Percentiles rank a stretch among this genome's conserved stretches.
phyloP scores from a whole-genome alignment of 2,888 invertebrate genomes.

The Drosophila merina region DNA sequence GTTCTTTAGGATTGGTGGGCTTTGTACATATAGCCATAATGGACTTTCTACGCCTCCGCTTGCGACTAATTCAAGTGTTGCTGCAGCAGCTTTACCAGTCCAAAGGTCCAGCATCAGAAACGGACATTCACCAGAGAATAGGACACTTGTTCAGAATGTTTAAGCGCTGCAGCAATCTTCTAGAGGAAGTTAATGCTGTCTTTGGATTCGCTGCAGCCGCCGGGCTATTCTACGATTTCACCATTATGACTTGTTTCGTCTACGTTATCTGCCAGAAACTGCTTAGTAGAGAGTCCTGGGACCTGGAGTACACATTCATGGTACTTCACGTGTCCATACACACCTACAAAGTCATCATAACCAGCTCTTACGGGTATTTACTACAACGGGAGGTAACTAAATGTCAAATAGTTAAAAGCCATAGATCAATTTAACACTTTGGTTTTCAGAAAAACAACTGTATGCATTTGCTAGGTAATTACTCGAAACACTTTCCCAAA shows the following conservation, averaged over 20 bases:
- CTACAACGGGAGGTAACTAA: conserved; percentile 71
- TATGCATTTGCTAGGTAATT: conserved; percentile 56
- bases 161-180: conserved; percentile 63
- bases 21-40: conserved; percentile 72
- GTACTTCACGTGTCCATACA: conserved; percentile 65
- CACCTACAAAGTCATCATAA: conserved; percentile 72
- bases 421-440: not conserved
- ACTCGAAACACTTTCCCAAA: conserved; percentile 46
- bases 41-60: conserved; percentile 79
- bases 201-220: conserved; percentile 57
- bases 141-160: conserved; percentile 46
- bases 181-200: conserved; percentile 66
- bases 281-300: conserved; percentile 43
- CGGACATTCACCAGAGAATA: conserved; percentile 38
- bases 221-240: conserved; percentile 78
- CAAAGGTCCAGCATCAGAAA: not conserved
- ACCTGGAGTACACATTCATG: conserved; percentile 63
- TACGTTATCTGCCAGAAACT: conserved; percentile 78
- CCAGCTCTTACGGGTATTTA: conserved; percentile 68
- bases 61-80: conserved; percentile 68
- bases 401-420: not conserved
- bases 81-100: conserved; percentile 49
- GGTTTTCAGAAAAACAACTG: conserved; percentile 67
- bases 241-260: conserved; percentile 71
- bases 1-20: conserved; percentile 57